phyloP scores from a whole-genome alignment of 2,113 vertebrate species.

The Odocoileus virginianus region DNA sequence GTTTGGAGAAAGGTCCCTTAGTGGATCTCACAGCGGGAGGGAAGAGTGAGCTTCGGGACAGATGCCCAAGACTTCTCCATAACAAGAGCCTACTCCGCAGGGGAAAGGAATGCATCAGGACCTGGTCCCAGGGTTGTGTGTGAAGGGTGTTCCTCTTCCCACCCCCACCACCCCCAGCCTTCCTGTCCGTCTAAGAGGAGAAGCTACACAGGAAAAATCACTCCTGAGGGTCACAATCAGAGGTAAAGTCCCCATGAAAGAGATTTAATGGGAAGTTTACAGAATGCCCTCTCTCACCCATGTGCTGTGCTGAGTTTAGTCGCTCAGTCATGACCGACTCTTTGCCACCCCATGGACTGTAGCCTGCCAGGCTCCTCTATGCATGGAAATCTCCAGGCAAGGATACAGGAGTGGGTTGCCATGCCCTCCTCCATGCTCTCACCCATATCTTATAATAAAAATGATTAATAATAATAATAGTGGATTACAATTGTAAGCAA shows the following conservation, averaged over 20 bases:
- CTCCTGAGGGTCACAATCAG: not conserved
- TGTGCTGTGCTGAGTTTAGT: not conserved
- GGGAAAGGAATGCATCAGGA: not conserved
- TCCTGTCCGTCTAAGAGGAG: not conserved
- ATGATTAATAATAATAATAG: not conserved
- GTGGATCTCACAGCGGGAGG: not conserved
- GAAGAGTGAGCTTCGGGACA: not conserved
- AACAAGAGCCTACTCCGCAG: not conserved
- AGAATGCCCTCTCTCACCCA: not conserved
- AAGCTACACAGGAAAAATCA: not conserved
- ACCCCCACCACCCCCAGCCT: not conserved
- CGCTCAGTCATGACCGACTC: accelerated
- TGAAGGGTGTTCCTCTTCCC: not conserved
- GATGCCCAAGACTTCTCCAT: not conserved
- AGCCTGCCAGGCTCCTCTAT: not conserved
- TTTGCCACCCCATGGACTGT: not conserved
- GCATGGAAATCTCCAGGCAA: not conserved
- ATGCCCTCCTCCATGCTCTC: not conserved
- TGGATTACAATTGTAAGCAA: not conserved
- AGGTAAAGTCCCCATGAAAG: not conserved
- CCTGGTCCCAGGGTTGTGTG: not conserved
- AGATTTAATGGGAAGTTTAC: not conserved
- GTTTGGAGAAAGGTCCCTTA: not conserved
- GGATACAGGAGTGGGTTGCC: not conserved
- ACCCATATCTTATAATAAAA: not conserved